Evolutionary conservation across 2,797 vertebrate species (phyloP), one percentile per base, ranked within the genome.

Genomic region (Benthosema pterotum): DNA sequence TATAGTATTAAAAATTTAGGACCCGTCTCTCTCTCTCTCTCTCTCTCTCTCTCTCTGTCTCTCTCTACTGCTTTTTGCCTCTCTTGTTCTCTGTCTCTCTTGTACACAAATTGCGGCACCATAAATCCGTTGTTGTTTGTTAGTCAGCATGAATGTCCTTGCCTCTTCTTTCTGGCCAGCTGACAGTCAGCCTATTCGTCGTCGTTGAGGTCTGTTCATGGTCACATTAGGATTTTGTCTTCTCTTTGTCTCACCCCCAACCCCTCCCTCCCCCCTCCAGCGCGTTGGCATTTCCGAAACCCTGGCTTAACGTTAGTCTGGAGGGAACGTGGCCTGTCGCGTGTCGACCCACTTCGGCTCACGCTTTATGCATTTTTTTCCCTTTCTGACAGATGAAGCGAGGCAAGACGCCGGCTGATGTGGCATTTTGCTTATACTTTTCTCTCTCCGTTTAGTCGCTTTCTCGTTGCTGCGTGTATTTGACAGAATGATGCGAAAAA

Each of bases 171-270:
- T 57, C 60, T 13, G 52, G 48, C 68, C 78, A 15, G 63, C 72
- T 77, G 69, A 72, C 62, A 78, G 63, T 59, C 70, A 78, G 65
- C 64, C 72, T 82, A 66, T 71, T 72, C 58, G 69, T 70, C 81
- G 77, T 67, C 58, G 69, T 70, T 83, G 77, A 65, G 78, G 70
- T 74, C 70, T 63, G 63, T 53, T 72, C 52, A 63, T 55, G 18
- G 55, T 47, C 60, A 67, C 56, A 52, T 63, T 57, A 45, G 54
- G 38, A 52, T 42, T 32, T 11, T 25, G 25, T 11, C 45, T 18
- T 55, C 43, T 52, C 22, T 53, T 11, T 32, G 15, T 55, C 61
- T 47, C 42, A n/a, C 16, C 55, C n/a, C 25, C 4, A 46, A 14
- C 45, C 55, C 9, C 17, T 1, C 32, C 9, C 53, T 1, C 15